Percentiles rank a stretch among this genome's conserved stretches.
Conservation (phyloP, 2,888 invertebrate species). For the Parascotia fuliginaria region DNA sequence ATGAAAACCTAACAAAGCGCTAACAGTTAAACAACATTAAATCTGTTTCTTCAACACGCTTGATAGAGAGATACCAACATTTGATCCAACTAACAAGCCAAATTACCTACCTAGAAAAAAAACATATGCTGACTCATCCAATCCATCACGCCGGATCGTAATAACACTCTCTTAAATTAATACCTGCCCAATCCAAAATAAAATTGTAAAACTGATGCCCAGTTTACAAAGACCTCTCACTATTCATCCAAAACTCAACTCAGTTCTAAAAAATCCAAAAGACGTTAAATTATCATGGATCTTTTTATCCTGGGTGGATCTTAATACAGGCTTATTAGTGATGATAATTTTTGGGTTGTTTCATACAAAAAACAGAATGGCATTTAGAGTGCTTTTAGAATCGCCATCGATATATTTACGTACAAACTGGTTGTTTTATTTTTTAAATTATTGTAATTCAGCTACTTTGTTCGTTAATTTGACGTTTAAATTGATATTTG, state of each 20-base stretch:
- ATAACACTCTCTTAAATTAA: conserved; percentile 80
- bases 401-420: conserved; percentile 81
- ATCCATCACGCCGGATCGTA: conserved; percentile 80
- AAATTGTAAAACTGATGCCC: conserved; percentile 63
- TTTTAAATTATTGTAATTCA: conserved; percentile 48
- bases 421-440: conserved; percentile 63
- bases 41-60: too few species aligned
- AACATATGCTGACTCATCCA: conserved; percentile 75
- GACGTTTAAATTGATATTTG: conserved; percentile 42
- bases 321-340: conserved; percentile 70
- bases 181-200: conserved; percentile 76
- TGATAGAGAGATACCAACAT: too few species aligned
- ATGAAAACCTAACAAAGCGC: too few species aligned
- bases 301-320: conserved; percentile 45
- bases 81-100: conserved; percentile 48
- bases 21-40: too few species aligned
- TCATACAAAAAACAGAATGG: conserved; percentile 66
- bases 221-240: conserved; percentile 40
- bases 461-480: conserved; percentile 34
- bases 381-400: conserved; percentile 78
- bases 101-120: conserved; percentile 54
- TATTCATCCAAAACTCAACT: not conserved
- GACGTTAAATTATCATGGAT: conserved; percentile 29
- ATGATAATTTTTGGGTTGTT: conserved; percentile 80
- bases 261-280: not conserved